Evolutionary conservation across 2,113 vertebrate genomes (phyloP), one percentile per base, ranked within the genome.

Genomic region (Platichthys stellatus): DNA sequence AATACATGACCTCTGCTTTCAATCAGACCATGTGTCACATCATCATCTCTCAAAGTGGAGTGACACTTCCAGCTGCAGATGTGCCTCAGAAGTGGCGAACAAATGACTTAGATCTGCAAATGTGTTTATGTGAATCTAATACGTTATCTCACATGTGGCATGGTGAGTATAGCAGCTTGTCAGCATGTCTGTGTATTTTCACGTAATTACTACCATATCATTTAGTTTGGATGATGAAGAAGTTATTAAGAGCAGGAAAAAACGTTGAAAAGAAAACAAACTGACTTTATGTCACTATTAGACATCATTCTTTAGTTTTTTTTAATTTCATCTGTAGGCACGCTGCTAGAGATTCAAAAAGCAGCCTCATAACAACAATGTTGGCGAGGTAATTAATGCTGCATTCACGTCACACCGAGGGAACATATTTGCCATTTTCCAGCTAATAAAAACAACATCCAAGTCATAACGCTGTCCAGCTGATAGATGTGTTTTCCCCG

Each of bases 341-440:
- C 13, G 51, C 51, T 17, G 7, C 51, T 54, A 13, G 38, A 73
- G 24, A 61, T 38, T 38, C 47, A 15, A 7, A 54, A 28, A 56
- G n/a, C 61, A 65, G 56, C 65, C 72, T 40, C 24, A 31, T 38
- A 59, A 75, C 53, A 75, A 67, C 18, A 81, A n/a, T 40, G 21
- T 4, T 62, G 65, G 60, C 43, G 11, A 21, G 31, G 54, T 28
- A 12, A 14, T 65, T 59, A 47, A 73, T 53, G 54, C 63, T 65
- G 66, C 15, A 1, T 38, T 77, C 21, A 69, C 63, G 49, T 72
- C 83, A 80, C 64, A 58, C 3, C 7, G 69, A 71, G 28, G 40
- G 40, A 81, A 65, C 47, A 56, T 13, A 79, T 71, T 82, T 75
- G 66, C 60, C 23, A 49, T 74, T 82, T 76, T 84, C 84, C 78